A percentile compares a stretch with the other conserved stretches of the same genome.
These are phyloP conservation scores for Aethes cnicana DNA, from an alignment of 2,888 invertebrate genomes.

Conservation along the genomic window DNA sequence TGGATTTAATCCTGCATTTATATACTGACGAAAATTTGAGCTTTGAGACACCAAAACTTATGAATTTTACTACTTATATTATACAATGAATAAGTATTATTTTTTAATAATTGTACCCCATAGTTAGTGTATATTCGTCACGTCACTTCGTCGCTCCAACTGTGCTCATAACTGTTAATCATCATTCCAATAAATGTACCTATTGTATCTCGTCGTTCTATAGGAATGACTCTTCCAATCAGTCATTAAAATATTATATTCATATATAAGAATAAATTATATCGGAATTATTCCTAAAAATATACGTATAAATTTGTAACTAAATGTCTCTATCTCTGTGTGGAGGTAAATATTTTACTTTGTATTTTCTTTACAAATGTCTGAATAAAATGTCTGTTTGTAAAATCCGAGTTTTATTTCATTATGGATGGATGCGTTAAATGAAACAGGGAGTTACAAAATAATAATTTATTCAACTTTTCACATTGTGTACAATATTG, in stretches of 20 bases:
- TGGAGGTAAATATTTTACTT: constrained; percentile 66
- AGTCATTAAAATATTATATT: constrained; percentile 21
- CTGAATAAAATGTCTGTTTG: constrained; percentile 77
- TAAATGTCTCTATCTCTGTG: constrained; percentile 68
- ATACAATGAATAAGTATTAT: constrained; percentile 28
- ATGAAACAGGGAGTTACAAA: constrained; percentile 58
- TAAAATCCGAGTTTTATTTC: constrained; percentile 54
- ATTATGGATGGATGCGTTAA: constrained; percentile 38
- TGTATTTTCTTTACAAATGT: constrained; percentile 79
- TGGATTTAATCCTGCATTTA: neutral
- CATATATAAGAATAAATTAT: constrained; percentile 37
- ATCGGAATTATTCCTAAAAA: constrained; percentile 71
- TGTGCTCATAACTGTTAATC: constrained; percentile 12
- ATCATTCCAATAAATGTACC: constrained; percentile 6
- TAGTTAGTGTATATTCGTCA: constrained; percentile 23
- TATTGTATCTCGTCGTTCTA: constrained; percentile 16
- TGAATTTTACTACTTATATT: constrained; percentile 62
- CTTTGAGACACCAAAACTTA: constrained; percentile 74
- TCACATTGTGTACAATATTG: constrained; percentile 48
- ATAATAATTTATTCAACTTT: constrained; percentile 47
- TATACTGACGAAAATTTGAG: constrained; percentile 45
- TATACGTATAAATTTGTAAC: constrained; percentile 73
- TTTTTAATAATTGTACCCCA: constrained; percentile 30
- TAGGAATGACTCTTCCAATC: constrained; percentile 22
- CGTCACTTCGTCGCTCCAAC: constrained; percentile 5